Evolutionary conservation across 2,113 vertebrate genomes (phyloP).

Genomic region (Cinclus cinclus): DNA sequence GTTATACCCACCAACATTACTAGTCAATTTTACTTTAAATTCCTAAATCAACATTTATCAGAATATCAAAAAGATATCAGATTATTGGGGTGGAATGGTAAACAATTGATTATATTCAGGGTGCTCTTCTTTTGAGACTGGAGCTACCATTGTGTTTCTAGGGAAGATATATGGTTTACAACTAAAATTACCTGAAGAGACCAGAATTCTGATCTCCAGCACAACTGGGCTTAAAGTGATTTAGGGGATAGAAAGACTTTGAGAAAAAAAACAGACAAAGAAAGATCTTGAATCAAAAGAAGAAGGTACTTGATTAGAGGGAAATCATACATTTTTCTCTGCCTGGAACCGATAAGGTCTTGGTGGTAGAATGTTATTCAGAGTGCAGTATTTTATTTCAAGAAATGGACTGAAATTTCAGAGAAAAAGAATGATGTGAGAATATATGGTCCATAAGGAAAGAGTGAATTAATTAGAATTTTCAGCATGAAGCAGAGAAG

Average conservation of each 20-base stretch:
- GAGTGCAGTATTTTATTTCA: not conserved
- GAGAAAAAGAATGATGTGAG: not conserved
- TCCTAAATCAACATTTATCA: not conserved
- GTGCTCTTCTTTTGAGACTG: not conserved
- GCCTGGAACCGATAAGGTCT: not conserved
- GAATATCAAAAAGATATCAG: not conserved
- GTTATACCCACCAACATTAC: not conserved
- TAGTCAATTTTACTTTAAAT: not conserved
- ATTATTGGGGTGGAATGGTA: not conserved
- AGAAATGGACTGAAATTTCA: not conserved
- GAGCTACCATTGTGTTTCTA: not conserved
- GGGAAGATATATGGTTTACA: not conserved
- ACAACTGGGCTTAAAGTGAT: not conserved
- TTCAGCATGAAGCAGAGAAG: not conserved
- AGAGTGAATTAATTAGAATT: not conserved
- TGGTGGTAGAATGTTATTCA: not conserved
- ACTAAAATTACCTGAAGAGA: not conserved
- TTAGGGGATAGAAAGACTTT: not conserved
- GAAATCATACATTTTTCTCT: not conserved
- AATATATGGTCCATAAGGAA: not conserved
- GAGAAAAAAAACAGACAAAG: not conserved
- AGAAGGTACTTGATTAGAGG: not conserved
- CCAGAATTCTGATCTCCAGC: not conserved
- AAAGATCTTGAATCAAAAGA: not conserved
- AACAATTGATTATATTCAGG: not conserved